A percentile compares a stretch with the other conserved stretches of the same genome.
These are phyloP conservation scores for Himantopus leucocephalus DNA, from an alignment of 2,113 vertebrate genomes.

Conservation along the genomic window DNA sequence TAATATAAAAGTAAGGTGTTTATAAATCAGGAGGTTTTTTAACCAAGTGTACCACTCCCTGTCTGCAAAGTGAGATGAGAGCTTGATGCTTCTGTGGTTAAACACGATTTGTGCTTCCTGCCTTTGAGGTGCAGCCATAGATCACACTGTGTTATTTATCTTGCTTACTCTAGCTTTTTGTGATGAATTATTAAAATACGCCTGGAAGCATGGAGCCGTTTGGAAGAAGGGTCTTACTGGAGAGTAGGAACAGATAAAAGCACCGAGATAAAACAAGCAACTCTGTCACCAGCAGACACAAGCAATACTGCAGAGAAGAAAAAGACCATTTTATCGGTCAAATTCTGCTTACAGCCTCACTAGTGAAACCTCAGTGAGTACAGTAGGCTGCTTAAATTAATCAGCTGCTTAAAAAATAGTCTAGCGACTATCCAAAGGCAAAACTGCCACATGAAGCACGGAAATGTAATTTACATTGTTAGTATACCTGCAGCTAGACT, in stretches of 20 bases:
- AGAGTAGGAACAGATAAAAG: slow-evolving; percentile 42
- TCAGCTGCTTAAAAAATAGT: not conserved
- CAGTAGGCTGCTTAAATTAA: not conserved
- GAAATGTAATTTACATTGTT: not conserved
- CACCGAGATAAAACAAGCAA: slow-evolving; percentile 30
- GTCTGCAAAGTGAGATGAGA: slow-evolving; percentile 3
- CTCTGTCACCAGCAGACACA: not conserved
- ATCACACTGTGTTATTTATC: slow-evolving; percentile 36
- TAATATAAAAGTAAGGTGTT: not conserved
- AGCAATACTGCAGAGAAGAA: slow-evolving; percentile 7
- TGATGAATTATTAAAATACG: slow-evolving; percentile 60
- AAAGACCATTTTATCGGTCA: not conserved
- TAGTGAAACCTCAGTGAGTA: not conserved
- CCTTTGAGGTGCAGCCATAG: slow-evolving; percentile 36
- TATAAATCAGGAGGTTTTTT: not conserved
- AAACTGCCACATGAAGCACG: not conserved
- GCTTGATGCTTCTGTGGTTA: slow-evolving; percentile 22
- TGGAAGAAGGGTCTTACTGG: not conserved
- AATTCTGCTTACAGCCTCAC: not conserved
- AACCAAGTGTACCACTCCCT: not conserved
- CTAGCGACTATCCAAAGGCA: not conserved
- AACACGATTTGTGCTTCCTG: slow-evolving; percentile 49
- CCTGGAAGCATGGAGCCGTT: slow-evolving; percentile 22
- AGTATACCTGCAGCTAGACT: not conserved
- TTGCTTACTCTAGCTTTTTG: slow-evolving; percentile 33